These are phyloP conservation scores for Zoanthus gigantus DNA, from an alignment of 92 coral and sea anemone species.

Conservation along the genomic window DNA sequence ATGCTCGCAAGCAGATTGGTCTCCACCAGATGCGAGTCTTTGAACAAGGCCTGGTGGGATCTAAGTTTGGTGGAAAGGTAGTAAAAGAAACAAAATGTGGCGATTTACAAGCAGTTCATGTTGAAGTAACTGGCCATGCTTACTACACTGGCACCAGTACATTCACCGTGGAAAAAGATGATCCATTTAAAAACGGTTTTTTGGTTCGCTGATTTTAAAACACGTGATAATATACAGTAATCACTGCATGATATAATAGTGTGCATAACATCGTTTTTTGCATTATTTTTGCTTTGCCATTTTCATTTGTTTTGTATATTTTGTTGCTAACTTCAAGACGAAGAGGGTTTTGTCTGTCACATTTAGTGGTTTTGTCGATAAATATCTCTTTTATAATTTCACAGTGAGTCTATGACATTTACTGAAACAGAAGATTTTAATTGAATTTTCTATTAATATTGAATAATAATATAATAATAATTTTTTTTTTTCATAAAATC, in stretches of 20 bases:
- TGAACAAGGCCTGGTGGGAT: slow-evolving; percentile 85
- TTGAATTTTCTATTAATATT: too few relatives aligned
- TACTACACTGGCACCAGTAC: slow-evolving; percentile 90
- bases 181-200: slow-evolving; percentile 88
- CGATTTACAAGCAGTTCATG: slow-evolving; percentile 94
- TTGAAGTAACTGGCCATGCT: slow-evolving; percentile 93
- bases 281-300: neutral
- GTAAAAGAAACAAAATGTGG: slow-evolving; percentile 92
- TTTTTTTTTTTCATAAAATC: too few relatives aligned
- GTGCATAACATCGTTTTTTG: too few relatives aligned
- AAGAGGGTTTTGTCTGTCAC: too few relatives aligned
- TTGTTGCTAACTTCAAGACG: too few relatives aligned
- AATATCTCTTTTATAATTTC: too few relatives aligned
- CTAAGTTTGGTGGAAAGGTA: slow-evolving; percentile 88
- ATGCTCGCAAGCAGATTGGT: slow-evolving; percentile 84
- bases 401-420: too few relatives aligned
- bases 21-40: slow-evolving; percentile 83
- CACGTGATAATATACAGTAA: too few relatives aligned
- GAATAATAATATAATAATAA: too few relatives aligned
- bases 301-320: neutral
- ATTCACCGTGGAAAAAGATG: slow-evolving; percentile 90
- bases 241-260: too few relatives aligned
- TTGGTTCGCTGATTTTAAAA: slow-evolving; percentile 56
- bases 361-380: too few relatives aligned
- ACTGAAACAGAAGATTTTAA: too few relatives aligned